Conservation (phyloP, 2,888 invertebrate genomes). For the Sussaba pulchella region DNA sequence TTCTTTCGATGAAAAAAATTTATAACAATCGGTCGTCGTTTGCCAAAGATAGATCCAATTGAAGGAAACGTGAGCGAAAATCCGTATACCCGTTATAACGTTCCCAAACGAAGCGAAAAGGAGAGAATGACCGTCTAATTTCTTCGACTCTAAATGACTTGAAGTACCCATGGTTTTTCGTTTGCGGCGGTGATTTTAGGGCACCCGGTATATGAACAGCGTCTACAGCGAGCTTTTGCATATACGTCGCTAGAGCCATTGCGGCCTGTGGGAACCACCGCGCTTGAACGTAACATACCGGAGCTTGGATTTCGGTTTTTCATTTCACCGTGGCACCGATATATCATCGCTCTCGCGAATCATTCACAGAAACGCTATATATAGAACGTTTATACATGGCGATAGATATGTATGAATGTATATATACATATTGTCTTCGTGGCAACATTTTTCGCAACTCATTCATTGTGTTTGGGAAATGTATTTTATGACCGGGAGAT, state of each 20-base stretch:
- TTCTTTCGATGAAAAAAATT: too few relatives aligned
- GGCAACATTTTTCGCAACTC: conserved; percentile 37
- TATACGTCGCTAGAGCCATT: conserved; percentile 3
- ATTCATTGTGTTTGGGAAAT: conserved; percentile 16
- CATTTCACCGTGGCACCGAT: conserved; percentile 37
- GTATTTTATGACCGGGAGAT: conserved; percentile 15
- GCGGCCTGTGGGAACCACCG: conserved; percentile 60
- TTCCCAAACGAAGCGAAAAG: too few relatives aligned
- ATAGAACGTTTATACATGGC: too few relatives aligned
- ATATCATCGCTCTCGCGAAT: background rate
- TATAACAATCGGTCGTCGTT: too few relatives aligned
- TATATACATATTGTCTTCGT: background rate
- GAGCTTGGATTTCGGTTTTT: conserved; percentile 62
- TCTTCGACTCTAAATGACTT: too few relatives aligned
- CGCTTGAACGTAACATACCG: conserved; percentile 53
- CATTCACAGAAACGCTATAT: conserved; percentile 45
- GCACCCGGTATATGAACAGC: background rate
- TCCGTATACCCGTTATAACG: too few relatives aligned
- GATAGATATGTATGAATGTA: too few relatives aligned
- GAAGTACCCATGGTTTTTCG: too few relatives aligned
- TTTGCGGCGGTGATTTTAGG: too few relatives aligned
- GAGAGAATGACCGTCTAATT: too few relatives aligned
- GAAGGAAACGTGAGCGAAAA: too few relatives aligned
- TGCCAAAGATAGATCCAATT: too few relatives aligned
- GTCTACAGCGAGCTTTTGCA: background rate